phyloP scores from a whole-genome alignment of 2,888 invertebrate genomes.

The Anaspis maculata region DNA sequence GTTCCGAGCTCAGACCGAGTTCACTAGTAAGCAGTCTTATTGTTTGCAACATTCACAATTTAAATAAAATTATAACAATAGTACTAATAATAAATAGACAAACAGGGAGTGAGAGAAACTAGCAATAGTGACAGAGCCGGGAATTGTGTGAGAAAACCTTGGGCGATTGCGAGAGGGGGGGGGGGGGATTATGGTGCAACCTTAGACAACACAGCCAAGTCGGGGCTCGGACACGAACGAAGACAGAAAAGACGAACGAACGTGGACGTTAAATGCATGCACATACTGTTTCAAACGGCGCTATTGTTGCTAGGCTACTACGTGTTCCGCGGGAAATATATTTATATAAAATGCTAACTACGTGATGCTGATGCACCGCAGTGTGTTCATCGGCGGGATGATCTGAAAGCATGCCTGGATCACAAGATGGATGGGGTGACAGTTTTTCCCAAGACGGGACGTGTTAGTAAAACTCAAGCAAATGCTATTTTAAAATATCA shows the following conservation, averaged over 20 bases:
- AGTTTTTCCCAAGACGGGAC: conserved; percentile 10
- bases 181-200: conserved; percentile 36
- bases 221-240: conserved; percentile 26
- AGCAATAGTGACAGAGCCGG: conserved; percentile 18
- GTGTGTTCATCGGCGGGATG: too few relatives aligned
- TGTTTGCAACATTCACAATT: too few relatives aligned
- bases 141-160: conserved; percentile 10
- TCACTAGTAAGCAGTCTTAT: background rate
- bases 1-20: background rate
- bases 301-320: too few relatives aligned
- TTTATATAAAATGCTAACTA: conserved; percentile 21
- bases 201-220: conserved; percentile 44
- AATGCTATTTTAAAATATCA: conserved; percentile 40
- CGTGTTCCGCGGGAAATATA: conserved; percentile 25
- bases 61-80: too few relatives aligned
- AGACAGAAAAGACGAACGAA: conserved; percentile 24
- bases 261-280: conserved; percentile 30
- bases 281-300: conserved; percentile 20
- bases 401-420: conserved; percentile 10
- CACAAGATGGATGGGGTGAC: conserved; percentile 4
- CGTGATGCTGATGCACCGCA: conserved; percentile 30
- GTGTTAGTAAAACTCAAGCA: conserved; percentile 28
- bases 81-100: background rate
- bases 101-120: conserved; percentile 10
- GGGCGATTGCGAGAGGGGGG: conserved; percentile 22